Evolutionary conservation across 2,888 invertebrate species (phyloP), one percentile per base, ranked within the genome.

Genomic region (Acrocera orbiculus): DNA sequence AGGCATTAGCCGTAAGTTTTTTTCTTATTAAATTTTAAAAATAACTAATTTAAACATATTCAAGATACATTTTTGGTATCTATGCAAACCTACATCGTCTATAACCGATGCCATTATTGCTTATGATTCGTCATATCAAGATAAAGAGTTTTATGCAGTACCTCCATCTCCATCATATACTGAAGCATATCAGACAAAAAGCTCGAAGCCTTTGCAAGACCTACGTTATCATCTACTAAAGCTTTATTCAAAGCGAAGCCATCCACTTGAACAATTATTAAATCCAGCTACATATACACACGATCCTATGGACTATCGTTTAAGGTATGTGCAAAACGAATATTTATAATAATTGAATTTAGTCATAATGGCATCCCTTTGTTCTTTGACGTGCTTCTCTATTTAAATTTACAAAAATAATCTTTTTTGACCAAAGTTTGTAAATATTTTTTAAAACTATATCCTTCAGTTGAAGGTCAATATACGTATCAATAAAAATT

Each of bases 211-310:
- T 19, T 46, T 69, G 16, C 47, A 67, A 19, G 86, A 92, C 55
- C 61, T 89, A 1, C 76, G 85, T 34, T 92, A 80, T 59, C 82
- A 87, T 53, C 56, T 93, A 38, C 53, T 93, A 11, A 73, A 80
- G 42, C 66, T 90, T 7, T 82, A 79, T 49, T 76, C 78, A 3
- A 64, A 68, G 31, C 64, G 67, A 13, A 65, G 66, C 41, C 68
- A 75, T 50, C 63, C 73, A 1, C 47, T 86, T 29, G 77, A 80
- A 44, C 61, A 64, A 32, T 56, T 80, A 6, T 56, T 85, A 5
- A 72, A 77, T 47, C 83, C 90, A 0, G 68, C 71, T 1, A 72
- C 80, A 0, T 76, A 82, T 49, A 80, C 86, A 0, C 60, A 70
- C 0, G 80, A 89, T 59, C 76, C 77, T 1, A 63, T 85, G 46